Evolutionary conservation across 2,888 invertebrate genomes (phyloP).

Genomic region (Nomada fucata): DNA sequence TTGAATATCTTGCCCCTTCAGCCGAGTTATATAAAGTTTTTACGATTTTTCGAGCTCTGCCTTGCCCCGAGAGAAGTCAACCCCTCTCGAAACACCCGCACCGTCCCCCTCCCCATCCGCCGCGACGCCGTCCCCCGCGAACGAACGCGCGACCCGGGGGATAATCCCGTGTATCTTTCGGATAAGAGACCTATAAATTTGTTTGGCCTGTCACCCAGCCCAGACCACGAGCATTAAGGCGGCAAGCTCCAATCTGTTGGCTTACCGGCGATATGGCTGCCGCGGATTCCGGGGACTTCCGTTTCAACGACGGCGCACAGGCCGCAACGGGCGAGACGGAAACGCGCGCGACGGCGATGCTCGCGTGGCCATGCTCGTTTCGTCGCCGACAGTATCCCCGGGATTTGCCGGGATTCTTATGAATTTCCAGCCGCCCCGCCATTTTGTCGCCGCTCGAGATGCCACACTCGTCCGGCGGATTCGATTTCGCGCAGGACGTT

Average conservation of each 20-base stretch:
- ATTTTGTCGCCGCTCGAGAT: conserved; percentile 64
- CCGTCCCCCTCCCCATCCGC: not conserved
- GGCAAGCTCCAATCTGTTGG: conserved; percentile 80
- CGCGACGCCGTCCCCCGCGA: conserved; percentile 66
- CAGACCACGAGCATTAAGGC: conserved; percentile 73
- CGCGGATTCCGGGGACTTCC: conserved; percentile 61
- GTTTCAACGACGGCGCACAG: conserved; percentile 37
- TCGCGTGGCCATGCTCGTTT: conserved; percentile 23
- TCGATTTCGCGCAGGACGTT: conserved; percentile 13
- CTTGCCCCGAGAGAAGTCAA: conserved; percentile 56
- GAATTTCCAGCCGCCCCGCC: conserved; percentile 65
- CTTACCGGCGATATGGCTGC: conserved; percentile 73
- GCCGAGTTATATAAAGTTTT: conserved; percentile 83
- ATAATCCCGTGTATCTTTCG: conserved; percentile 83
- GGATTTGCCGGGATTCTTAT: conserved; percentile 65
- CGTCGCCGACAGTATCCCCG: conserved; percentile 38
- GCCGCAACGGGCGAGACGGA: not conserved
- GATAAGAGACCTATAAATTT: conserved; percentile 84
- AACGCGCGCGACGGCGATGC: conserved; percentile 58
- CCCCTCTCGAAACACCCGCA: conserved; percentile 41
- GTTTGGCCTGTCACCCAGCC: conserved; percentile 81
- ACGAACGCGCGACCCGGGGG: conserved; percentile 71
- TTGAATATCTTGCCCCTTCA: conserved; percentile 75
- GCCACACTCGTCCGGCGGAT: not conserved
- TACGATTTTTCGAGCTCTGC: conserved; percentile 81